phyloP scores from a whole-genome alignment of 2,113 vertebrate genomes.

The Macquaria australasica region DNA sequence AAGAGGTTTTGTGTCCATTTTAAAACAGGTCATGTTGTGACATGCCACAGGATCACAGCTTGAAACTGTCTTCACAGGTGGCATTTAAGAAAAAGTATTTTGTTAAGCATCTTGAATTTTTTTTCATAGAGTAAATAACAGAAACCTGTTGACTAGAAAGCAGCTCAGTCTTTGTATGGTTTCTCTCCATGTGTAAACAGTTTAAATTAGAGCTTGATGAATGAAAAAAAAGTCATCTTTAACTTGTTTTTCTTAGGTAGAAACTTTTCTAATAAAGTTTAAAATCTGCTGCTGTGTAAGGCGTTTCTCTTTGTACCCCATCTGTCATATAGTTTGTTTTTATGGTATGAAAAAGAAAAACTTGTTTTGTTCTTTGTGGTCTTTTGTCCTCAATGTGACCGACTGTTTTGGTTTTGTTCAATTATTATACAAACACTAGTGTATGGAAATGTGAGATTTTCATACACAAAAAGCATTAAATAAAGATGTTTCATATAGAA shows the following conservation, averaged over 20 bases:
- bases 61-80: background rate
- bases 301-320: background rate
- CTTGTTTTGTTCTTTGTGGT: background rate
- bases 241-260: slow-evolving; percentile 16
- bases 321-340: background rate
- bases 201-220: slow-evolving; percentile 9
- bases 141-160: background rate
- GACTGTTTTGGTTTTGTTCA: background rate
- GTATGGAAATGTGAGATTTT: background rate
- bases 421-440: background rate
- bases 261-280: slow-evolving; percentile 54
- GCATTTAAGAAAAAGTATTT: background rate
- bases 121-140: slow-evolving; percentile 9
- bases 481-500: background rate
- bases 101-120: background rate
- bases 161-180: background rate
- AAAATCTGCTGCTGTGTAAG: background rate
- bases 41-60: background rate
- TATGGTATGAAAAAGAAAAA: background rate
- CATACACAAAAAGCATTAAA: background rate
- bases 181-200: background rate
- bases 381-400: background rate
- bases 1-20: background rate
- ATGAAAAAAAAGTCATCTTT: background rate
- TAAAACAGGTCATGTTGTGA: background rate